These are phyloP conservation scores for Euclidia mi DNA, from an alignment of 2,888 invertebrate species.

Conservation along the genomic window DNA sequence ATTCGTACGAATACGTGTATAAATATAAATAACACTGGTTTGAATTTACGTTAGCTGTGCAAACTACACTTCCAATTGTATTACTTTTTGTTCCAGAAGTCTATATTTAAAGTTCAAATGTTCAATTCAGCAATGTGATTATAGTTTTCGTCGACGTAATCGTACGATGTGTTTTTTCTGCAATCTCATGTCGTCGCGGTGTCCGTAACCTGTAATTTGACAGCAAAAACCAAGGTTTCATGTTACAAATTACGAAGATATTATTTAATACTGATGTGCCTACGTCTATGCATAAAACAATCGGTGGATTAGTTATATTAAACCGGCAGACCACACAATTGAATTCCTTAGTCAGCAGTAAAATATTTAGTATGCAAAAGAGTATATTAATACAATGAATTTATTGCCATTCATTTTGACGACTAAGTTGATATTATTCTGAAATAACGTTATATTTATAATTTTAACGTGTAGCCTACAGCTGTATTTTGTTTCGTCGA, in stretches of 20 bases:
- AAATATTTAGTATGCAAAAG: too few species aligned
- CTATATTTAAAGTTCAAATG: conserved; percentile 25
- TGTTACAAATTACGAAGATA: conserved; percentile 26
- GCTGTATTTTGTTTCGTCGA: too few species aligned
- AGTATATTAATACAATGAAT: too few species aligned
- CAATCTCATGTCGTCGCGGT: conserved; percentile 16
- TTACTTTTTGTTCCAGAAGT: not conserved
- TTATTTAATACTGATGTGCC: conserved; percentile 14
- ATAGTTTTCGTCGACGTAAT: conserved; percentile 41
- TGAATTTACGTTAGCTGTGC: not conserved
- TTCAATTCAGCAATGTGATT: conserved; percentile 37
- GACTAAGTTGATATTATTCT: too few species aligned
- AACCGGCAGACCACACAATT: too few species aligned
- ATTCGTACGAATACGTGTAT: too few species aligned
- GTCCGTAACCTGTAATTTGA: conserved; percentile 41
- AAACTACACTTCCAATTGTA: not conserved
- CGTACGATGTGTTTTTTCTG: conserved; percentile 28
- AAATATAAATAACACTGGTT: too few species aligned
- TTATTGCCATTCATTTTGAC: too few species aligned
- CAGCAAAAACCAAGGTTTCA: conserved; percentile 46
- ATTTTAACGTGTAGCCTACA: too few species aligned
- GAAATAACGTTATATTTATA: too few species aligned
- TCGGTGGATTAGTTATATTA: too few species aligned
- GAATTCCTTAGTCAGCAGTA: too few species aligned
- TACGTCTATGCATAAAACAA: conserved; percentile 3